Evolutionary conservation across 2,797 vertebrate species (phyloP).

Genomic region (Meda fulgida): DNA sequence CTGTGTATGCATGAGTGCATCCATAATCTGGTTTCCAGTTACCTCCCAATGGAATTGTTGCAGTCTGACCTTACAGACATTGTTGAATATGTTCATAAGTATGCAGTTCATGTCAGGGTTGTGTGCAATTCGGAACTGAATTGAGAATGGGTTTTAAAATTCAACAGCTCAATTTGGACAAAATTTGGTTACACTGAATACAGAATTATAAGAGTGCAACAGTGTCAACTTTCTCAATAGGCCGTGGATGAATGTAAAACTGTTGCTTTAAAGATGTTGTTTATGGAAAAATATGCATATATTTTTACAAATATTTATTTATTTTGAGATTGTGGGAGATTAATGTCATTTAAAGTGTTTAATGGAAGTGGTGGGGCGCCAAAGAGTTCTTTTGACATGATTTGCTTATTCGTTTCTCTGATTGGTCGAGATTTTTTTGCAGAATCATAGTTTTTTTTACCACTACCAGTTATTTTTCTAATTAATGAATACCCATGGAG

Average conservation of each 20-base stretch:
- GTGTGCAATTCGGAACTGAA: not conserved
- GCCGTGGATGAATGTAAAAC: not conserved
- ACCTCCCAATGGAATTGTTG: not conserved
- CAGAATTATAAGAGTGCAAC: not conserved
- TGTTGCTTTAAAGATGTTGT: not conserved
- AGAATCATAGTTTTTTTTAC: not conserved
- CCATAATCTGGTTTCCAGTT: not conserved
- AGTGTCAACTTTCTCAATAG: not conserved
- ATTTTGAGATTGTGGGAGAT: not conserved
- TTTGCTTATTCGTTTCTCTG: not conserved
- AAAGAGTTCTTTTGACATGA: not conserved
- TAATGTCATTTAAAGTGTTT: not conserved
- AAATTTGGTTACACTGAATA: not conserved
- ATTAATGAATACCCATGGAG: no score
- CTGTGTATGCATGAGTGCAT: slow-evolving; percentile 2
- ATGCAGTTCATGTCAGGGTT: slow-evolving; percentile 12
- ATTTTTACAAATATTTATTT: not conserved
- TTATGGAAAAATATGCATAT: no score
- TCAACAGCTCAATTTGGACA: slow-evolving; percentile 22
- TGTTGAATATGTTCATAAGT: slow-evolving; percentile 25
- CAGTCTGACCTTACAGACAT: slow-evolving; percentile 15
- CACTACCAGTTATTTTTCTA: no score
- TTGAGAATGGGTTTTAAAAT: slow-evolving; percentile 14
- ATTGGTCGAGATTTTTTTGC: not conserved
- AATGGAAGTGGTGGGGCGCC: not conserved